A percentile compares a stretch with the other conserved stretches of the same genome.
Conservation (phyloP, 2,113 vertebrate genomes). For the Perca flavescens region DNA sequence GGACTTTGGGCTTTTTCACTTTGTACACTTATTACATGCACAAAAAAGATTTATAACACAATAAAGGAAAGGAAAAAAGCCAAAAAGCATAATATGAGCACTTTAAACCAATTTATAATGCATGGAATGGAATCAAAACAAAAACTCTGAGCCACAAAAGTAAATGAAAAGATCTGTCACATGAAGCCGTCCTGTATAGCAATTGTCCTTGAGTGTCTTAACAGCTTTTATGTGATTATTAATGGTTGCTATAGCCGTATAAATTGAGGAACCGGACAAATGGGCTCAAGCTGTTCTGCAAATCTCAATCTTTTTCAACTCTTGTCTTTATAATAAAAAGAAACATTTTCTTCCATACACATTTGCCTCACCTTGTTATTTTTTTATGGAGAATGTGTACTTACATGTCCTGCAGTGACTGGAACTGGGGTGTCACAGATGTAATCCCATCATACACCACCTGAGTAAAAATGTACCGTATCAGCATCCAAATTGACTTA, state of each 20-base stretch:
- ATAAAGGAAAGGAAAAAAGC: too few relatives aligned
- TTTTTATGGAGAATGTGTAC: neutral
- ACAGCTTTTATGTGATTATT: neutral
- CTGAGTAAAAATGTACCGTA: too few relatives aligned
- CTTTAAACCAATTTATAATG: neutral
- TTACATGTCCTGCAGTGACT: neutral
- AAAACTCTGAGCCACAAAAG: neutral
- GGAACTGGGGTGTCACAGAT: neutral
- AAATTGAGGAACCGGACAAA: neutral
- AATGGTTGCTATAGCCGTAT: neutral
- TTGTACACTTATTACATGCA: too few relatives aligned
- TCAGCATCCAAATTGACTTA: too few relatives aligned
- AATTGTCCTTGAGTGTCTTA: too few relatives aligned
- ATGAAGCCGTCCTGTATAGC: neutral
- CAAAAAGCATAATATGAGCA: too few relatives aligned
- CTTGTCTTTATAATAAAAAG: conserved; percentile 6
- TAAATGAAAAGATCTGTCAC: neutral
- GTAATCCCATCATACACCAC: neutral
- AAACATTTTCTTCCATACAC: neutral
- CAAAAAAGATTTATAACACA: too few relatives aligned
- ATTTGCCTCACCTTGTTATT: neutral
- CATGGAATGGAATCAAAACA: neutral
- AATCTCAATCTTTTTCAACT: neutral
- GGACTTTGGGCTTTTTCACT: too few relatives aligned
- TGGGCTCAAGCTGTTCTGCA: conserved; percentile 13